Evolutionary conservation across 2,113 vertebrate species (phyloP).

Genomic region (Oncorhynchus nerka): DNA sequence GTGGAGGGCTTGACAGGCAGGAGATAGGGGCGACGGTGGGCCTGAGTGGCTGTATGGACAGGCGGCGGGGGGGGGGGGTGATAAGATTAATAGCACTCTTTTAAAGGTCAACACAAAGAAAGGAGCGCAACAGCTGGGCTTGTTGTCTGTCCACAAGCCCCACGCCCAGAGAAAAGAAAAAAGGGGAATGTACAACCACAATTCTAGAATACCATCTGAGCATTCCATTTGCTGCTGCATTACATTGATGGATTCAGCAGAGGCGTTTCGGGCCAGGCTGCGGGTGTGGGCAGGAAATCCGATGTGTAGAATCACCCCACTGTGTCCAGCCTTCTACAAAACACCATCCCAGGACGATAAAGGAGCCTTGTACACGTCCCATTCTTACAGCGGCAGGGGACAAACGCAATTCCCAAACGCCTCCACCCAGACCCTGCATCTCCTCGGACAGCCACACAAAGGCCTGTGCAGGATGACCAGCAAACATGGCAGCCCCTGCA

Average conservation of each 20-base stretch:
- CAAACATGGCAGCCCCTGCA: conserved; percentile 31
- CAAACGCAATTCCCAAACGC: conserved; percentile 66
- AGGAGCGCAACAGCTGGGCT: neutral
- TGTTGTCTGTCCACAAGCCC: neutral
- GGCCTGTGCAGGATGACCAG: conserved; percentile 46
- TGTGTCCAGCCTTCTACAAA: conserved; percentile 40
- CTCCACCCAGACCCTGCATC: conserved; percentile 48
- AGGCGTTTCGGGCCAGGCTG: conserved; percentile 42
- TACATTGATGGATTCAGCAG: conserved; percentile 31
- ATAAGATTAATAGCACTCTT: conserved; percentile 35
- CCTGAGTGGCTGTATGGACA: conserved; percentile 25
- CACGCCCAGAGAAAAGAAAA: neutral
- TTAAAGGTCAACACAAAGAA: conserved; percentile 30
- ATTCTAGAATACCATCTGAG: neutral
- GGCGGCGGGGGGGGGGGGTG: neutral
- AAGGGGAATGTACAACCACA: neutral
- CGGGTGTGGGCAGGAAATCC: conserved; percentile 57
- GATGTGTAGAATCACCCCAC: conserved; percentile 49
- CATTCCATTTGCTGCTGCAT: neutral
- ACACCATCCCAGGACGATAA: conserved; percentile 24
- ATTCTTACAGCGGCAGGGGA: conserved; percentile 60
- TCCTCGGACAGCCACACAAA: conserved; percentile 65
- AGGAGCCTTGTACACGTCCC: conserved; percentile 49
- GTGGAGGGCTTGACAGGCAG: conserved; percentile 39
- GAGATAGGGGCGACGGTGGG: conserved; percentile 55